These are phyloP conservation scores for Acromyrmex echinatior DNA, from an alignment of 1,140 invertebrate species.

Conservation along the genomic window DNA sequence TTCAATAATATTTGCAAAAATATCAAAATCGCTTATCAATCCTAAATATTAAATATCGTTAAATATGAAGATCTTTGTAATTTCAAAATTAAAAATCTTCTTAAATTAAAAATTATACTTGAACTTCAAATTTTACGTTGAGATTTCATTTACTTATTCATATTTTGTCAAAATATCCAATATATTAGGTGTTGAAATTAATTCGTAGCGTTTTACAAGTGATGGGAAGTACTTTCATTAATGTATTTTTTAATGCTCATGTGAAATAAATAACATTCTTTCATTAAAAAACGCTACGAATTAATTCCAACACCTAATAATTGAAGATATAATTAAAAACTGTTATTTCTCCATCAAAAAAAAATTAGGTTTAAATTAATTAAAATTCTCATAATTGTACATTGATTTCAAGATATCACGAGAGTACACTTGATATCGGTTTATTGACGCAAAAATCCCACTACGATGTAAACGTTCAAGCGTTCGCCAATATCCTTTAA, in stretches of 20 bases:
- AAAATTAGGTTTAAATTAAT: not conserved
- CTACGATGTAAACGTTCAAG: constrained; percentile 20
- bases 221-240: no score
- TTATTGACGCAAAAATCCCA: constrained; percentile 34
- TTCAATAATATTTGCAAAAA: no score
- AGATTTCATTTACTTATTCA: not conserved
- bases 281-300: no score
- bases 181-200: no score
- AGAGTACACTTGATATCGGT: not conserved
- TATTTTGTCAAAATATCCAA: not conserved
- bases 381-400: not conserved
- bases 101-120: constrained; percentile 12
- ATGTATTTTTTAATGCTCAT: no score
- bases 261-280: no score
- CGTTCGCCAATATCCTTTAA: constrained; percentile 9
- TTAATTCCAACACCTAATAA: no score
- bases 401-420: not conserved
- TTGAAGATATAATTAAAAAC: not conserved
- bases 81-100: not conserved
- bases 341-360: not conserved
- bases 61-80: no score
- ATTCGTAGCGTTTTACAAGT: no score
- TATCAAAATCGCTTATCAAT: not conserved
- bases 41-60: not conserved
- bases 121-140: not conserved